Conservation (phyloP, 2,797 vertebrate genomes). For the Helarctos malayanus region DNA sequence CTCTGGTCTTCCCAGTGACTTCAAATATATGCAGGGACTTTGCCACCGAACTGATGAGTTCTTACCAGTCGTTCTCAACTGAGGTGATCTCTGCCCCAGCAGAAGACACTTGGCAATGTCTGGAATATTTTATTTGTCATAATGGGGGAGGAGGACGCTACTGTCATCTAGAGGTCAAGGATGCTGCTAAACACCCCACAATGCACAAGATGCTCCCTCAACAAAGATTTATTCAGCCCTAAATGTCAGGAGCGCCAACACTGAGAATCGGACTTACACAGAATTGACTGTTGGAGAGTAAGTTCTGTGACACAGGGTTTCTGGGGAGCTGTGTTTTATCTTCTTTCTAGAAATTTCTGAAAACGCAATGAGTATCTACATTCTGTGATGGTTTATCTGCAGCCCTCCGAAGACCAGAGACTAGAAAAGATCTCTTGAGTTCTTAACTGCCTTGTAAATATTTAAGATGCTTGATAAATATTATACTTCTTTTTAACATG, state of each 20-base stretch:
- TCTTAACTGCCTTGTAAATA: not conserved
- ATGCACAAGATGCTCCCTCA: not conserved
- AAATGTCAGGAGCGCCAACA: too few relatives aligned
- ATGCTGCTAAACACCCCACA: not conserved
- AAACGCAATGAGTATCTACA: not conserved
- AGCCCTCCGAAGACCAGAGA: not conserved
- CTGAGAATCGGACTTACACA: not conserved
- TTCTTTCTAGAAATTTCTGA: constrained; percentile 3
- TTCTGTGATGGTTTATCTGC: not conserved
- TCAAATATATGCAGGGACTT: not conserved
- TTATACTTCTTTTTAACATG: not conserved
- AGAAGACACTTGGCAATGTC: not conserved
- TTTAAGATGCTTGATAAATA: not conserved
- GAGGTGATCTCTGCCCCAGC: not conserved
- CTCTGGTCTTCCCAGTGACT: not conserved
- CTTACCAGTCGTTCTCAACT: not conserved
- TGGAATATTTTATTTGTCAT: not conserved
- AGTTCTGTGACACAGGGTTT: not conserved
- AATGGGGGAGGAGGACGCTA: not conserved
- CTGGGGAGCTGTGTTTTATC: not conserved
- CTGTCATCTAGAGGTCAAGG: not conserved
- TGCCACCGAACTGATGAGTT: not conserved
- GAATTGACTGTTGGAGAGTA: not conserved
- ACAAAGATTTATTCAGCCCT: not conserved
- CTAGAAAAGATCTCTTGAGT: not conserved